These are phyloP conservation scores for Garrulus glandarius DNA, from an alignment of 2,797 vertebrate genomes.

Conservation along the genomic window DNA sequence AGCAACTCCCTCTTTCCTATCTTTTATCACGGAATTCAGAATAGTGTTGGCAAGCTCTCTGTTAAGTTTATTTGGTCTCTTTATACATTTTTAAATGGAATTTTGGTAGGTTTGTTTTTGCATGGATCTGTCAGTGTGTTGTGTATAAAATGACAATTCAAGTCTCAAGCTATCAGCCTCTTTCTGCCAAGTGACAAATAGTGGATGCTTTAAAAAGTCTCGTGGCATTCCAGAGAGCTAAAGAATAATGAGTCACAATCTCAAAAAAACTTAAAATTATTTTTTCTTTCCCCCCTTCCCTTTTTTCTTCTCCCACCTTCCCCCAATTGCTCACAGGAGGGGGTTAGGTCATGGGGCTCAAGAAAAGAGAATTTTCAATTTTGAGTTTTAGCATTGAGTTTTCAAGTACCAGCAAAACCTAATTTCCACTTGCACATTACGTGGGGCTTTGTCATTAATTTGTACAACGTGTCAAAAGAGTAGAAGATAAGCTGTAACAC, in stretches of 20 bases:
- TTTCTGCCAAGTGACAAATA: slow-evolving; percentile 38
- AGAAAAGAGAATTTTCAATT: neutral
- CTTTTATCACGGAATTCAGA: neutral
- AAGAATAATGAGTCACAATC: slow-evolving; percentile 2
- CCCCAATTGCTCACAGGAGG: neutral
- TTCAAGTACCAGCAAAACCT: neutral
- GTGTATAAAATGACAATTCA: slow-evolving; percentile 27
- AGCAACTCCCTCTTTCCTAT: neutral
- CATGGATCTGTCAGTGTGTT: slow-evolving; percentile 8
- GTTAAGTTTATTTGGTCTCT: neutral
- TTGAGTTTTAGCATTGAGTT: neutral
- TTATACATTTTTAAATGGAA: slow-evolving; percentile 14
- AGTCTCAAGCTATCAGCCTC: neutral
- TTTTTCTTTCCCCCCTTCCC: neutral
- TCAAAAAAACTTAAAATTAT: neutral
- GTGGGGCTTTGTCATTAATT: neutral
- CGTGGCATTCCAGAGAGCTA: neutral
- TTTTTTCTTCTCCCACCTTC: neutral
- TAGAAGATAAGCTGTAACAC: slow-evolving; percentile 13
- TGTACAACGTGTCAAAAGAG: neutral
- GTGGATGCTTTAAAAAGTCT: slow-evolving; percentile 8
- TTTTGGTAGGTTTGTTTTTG: slow-evolving; percentile 42
- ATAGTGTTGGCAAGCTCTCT: neutral
- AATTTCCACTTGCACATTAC: neutral
- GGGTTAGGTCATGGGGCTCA: neutral